Evolutionary conservation across 2,888 invertebrate species (phyloP), one percentile per base, ranked within the genome.

Genomic region (Platypus cylindrus): DNA sequence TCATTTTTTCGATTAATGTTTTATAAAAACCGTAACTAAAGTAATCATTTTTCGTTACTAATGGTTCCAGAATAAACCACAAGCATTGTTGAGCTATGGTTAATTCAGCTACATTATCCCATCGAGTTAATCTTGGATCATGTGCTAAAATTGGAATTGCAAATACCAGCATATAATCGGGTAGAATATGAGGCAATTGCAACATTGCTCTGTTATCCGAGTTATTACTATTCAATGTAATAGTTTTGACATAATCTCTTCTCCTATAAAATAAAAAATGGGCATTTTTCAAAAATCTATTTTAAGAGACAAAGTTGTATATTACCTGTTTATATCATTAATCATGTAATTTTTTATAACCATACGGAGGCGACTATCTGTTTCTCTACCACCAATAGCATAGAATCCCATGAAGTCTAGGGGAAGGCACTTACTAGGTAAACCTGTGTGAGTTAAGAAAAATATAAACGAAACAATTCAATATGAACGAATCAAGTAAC

Each of bases 131-230:
- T 47, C 76, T 73, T 4, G 89, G 84, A 63, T 91, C 86, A 60
- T 95, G 93, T n/a, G 94, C 84, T 38, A 97, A 69, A 32, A 97
- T 76, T 30, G 95, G 90, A 48, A 95, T 82, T n/a, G 91, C 86
- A 64, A 94, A 95, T 46, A 93, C 89, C 54, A 97, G 66, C 80
- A 93, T 91, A 60, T 94, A 95, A 66, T 97, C 97, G 34, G 97
- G 95, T 62, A 94, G 68, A 59, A 90, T 86, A 61, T 85, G 83
- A 24, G 84, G 78, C 56, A 87, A 64, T 65, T 87, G 85, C 45
- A 76, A 68, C 55, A 77, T 66, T 0, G 78, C 78, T 38, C 75
- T 74, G 51, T 80, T 80, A 49, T 75, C 73, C 48, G 75, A 71
- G 65, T 67, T 54, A 32, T 58, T 57, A 31, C 78, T 71, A 42